Base-by-base conservation (phyloP, 2,888 invertebrate species). In the Lumbricus terrestris region DNA sequence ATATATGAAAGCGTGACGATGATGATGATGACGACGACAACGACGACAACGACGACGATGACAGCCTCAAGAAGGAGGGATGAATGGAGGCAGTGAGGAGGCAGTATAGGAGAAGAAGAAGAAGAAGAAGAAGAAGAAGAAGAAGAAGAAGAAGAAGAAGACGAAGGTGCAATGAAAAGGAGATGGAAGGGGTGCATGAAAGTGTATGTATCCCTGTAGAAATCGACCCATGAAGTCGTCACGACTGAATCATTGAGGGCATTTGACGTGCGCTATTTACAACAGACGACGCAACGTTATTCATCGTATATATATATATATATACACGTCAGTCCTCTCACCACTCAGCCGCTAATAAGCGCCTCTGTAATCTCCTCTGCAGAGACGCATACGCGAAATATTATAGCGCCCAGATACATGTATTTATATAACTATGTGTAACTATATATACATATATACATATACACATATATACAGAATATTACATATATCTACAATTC, bases 211-310 rank as follows among this genome's bases (percentile, higher is more conserved):
- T 29, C 29, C n/a, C 69, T n/a, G n/a, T 69, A 69, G 69, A 69
- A n/a, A n/a, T 69, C 69, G 69, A 18, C 69, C 69, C 69, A 69
- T 69, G 13, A 69, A 69, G n/a, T 69, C 69, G 69, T 69, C 69
- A 69, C 69, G 69, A 69, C n/a, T 69, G 69, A n/a, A 69, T 69
- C 69, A 69, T 69, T 69, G 69, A 69, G 69, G 69, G 69, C 69
- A 69, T 69, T 69, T 69, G 69, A 69, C 69, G 69, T 69, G 69
- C 69, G 69, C 69, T 69, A 69, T 69, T 69, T 69, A n/a, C 69
- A n/a, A 69, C 29, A 69, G 69, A 69, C 69, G n/a, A 69, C 69
- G 69, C 69, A 29, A 69, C 69, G n/a, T n/a, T 8, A 69, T 69
- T n/a, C 69, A 69, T 8, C 69, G 1, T 69, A n/a, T n/a, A n/a